Conservation (phyloP, 2,113 vertebrate genomes). For the Oreochromis aureus region DNA sequence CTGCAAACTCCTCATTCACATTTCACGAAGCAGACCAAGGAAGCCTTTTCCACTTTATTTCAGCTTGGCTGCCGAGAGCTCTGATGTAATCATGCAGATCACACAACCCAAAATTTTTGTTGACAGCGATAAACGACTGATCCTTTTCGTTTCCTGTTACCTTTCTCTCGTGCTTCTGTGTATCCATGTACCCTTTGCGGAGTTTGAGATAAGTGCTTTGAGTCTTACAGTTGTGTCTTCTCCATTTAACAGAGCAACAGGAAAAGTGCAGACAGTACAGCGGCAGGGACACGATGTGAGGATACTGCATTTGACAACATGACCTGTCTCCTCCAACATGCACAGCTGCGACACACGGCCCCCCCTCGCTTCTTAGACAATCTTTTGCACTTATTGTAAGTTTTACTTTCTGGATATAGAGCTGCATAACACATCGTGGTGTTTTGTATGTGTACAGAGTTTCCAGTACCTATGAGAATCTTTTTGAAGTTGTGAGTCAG, state of each 20-base stretch:
- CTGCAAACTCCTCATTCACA: not conserved
- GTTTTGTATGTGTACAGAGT: not conserved
- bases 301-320: not conserved
- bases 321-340: not conserved
- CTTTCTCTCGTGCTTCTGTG: not conserved
- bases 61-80: not conserved
- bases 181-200: not conserved
- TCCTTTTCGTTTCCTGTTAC: not conserved
- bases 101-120: conserved; percentile 3
- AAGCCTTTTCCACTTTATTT: not conserved
- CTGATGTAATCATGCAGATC: not conserved
- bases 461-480: not conserved
- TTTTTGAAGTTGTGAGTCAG: not conserved
- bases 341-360: not conserved
- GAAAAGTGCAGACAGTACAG: conserved; percentile 34
- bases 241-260: conserved; percentile 58
- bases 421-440: not conserved
- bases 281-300: conserved; percentile 39
- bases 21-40: not conserved
- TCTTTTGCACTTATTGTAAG: conserved; percentile 12
- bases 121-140: not conserved
- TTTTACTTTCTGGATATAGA: not conserved
- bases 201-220: not conserved
- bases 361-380: not conserved
- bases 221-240: conserved; percentile 3